Percentiles rank a stretch among this genome's conserved stretches.
Conservation (phyloP, 2,797 vertebrate species). For the Gambusia yucatana region DNA sequence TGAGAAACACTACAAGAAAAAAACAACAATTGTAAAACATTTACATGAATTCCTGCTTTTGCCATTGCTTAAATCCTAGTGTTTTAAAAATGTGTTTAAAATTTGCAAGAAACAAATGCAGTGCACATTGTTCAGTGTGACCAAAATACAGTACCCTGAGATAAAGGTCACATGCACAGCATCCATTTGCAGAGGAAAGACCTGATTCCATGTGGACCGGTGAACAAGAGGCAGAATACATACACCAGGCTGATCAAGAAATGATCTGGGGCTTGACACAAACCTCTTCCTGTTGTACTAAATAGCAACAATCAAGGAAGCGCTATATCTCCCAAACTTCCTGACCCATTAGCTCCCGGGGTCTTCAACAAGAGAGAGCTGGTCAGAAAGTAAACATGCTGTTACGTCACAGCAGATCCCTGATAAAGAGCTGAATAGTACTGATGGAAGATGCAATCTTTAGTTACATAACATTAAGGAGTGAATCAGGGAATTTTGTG, state of each 20-base stretch:
- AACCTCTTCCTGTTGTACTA: constrained; percentile 74
- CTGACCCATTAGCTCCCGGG: constrained; percentile 60
- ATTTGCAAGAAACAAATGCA: background rate
- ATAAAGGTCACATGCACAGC: constrained; percentile 40
- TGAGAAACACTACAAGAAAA: background rate
- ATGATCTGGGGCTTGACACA: constrained; percentile 57
- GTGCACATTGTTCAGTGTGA: background rate
- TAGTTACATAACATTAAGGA: background rate
- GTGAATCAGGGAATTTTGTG: background rate
- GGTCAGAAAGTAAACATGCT: constrained; percentile 29
- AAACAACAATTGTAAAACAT: background rate
- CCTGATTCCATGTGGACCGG: constrained; percentile 59
- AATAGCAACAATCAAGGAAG: constrained; percentile 73
- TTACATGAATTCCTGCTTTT: background rate
- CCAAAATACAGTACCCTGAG: background rate
- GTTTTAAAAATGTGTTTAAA: background rate
- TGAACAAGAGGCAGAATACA: constrained; percentile 69
- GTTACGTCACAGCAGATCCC: constrained; percentile 17
- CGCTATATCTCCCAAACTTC: constrained; percentile 63
- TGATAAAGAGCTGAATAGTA: constrained; percentile 9
- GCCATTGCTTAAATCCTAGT: background rate
- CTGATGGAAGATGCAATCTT: background rate
- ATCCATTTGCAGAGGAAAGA: constrained; percentile 47
- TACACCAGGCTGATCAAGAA: constrained; percentile 62
- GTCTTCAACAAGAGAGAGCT: constrained; percentile 45